Percentiles rank a stretch among this genome's conserved stretches.
These are phyloP conservation scores for Drosophila tripunctata DNA, from an alignment of 2,888 invertebrate genomes.

Conservation along the genomic window DNA sequence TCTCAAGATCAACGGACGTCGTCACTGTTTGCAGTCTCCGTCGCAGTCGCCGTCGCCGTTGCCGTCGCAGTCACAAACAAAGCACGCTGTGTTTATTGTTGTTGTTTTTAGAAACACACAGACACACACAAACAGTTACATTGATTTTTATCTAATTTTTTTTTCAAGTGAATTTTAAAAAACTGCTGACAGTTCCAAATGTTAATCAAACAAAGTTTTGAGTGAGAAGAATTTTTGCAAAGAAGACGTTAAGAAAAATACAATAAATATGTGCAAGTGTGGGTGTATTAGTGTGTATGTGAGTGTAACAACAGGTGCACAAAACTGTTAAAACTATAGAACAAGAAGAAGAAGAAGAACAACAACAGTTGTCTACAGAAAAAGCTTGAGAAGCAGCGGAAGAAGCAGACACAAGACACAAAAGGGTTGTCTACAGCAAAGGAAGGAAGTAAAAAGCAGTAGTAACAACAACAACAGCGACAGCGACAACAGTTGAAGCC, in stretches of 20 bases:
- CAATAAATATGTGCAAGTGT: conserved; percentile 1
- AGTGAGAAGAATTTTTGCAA: conserved; percentile 8
- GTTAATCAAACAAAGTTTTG: conserved; percentile 18
- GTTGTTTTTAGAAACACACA: not conserved
- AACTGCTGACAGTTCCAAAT: conserved; percentile 20
- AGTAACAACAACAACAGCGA: not conserved
- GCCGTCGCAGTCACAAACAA: conserved; percentile 38
- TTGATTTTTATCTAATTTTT: conserved; percentile 9
- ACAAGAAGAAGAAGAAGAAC: conserved; percentile 13
- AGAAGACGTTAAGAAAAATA: no score
- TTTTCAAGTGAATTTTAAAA: conserved; percentile 35
- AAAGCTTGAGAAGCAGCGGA: conserved; percentile 10
- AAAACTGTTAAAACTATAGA: conserved; percentile 19
- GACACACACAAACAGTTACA: conserved; percentile 17
- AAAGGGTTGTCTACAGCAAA: conserved; percentile 47
- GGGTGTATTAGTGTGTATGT: conserved; percentile 1
- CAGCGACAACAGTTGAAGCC: not conserved
- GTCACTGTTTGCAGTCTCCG: conserved; percentile 42
- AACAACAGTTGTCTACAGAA: not conserved
- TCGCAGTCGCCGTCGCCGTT: conserved; percentile 38
- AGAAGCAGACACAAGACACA: conserved; percentile 15
- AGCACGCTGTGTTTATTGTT: conserved; percentile 15
- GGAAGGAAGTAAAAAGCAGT: conserved; percentile 14
- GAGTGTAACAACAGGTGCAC: conserved; percentile 27
- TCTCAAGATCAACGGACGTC: conserved; percentile 77